Percentiles rank a stretch among this genome's conserved stretches.
Evolutionary conservation across 1,140 invertebrate species (phyloP).

Genomic region (Diabrotica virgifera): DNA sequence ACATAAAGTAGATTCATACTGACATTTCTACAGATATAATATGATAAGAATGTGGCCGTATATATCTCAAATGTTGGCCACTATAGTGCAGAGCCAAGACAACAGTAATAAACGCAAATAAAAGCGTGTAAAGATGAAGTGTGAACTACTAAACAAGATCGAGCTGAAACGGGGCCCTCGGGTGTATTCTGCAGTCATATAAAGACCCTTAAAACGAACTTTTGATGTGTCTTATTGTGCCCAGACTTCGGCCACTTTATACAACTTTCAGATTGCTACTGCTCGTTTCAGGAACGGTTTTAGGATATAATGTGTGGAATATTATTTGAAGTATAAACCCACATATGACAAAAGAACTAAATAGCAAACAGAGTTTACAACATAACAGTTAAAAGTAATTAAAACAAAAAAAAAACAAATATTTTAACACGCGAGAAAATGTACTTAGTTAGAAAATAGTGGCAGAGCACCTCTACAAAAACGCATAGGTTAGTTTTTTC

Average conservation of each 20-base stretch:
- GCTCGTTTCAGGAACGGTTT: not conserved
- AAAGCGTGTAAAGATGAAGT: constrained; percentile 21
- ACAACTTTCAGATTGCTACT: constrained; percentile 14
- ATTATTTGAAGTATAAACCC: too few species aligned
- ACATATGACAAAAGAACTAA: too few species aligned
- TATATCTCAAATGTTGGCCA: not conserved
- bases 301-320: too few species aligned
- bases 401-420: too few species aligned
- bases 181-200: constrained; percentile 26
- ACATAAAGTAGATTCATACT: too few species aligned
- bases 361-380: too few species aligned
- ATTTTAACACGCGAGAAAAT: too few species aligned
- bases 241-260: constrained; percentile 12
- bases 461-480: too few species aligned
- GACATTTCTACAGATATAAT: too few species aligned
- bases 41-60: not conserved
- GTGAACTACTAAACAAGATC: constrained; percentile 29
- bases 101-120: constrained; percentile 20
- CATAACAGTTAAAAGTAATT: too few species aligned
- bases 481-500: too few species aligned
- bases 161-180: constrained; percentile 17
- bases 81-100: not conserved
- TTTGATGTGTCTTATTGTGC: constrained; percentile 25
- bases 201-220: constrained; percentile 29
- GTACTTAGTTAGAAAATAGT: too few species aligned